These are phyloP conservation scores for Eulimnadia texana DNA, from an alignment of 1,140 invertebrate genomes.

Conservation along the genomic window DNA sequence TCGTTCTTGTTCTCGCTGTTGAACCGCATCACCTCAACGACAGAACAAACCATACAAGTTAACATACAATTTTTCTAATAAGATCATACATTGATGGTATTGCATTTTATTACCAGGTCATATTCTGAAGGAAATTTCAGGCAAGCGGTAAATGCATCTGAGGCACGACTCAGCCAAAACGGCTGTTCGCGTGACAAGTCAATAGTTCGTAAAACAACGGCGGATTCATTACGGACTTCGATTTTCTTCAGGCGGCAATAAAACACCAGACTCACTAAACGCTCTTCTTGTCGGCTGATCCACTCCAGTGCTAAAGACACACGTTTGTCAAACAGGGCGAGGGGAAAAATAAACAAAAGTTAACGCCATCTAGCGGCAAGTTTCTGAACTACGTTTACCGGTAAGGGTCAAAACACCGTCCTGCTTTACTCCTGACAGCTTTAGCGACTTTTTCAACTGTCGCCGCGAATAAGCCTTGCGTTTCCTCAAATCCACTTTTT, in stretches of 20 bases:
- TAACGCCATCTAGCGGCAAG: not conserved
- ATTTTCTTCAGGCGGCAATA: slow-evolving; percentile 23
- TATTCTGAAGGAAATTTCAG: slow-evolving; percentile 42
- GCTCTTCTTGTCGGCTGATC: slow-evolving; percentile 25
- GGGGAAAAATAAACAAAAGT: slow-evolving; percentile 13
- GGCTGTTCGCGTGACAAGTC: slow-evolving; percentile 22
- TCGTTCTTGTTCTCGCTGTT: slow-evolving; percentile 25
- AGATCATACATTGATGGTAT: no score
- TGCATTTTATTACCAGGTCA: slow-evolving; percentile 38
- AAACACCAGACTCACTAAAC: slow-evolving; percentile 32
- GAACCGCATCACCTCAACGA: slow-evolving; percentile 29
- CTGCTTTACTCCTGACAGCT: not conserved
- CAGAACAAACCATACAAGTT: no score
- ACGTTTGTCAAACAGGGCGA: no score
- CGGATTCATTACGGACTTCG: slow-evolving; percentile 25
- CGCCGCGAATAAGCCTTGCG: not conserved
- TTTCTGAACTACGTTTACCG: not conserved
- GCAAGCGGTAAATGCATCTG: slow-evolving; percentile 34
- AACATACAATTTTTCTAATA: no score
- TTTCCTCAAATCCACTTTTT: not conserved
- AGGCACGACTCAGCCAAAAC: slow-evolving; percentile 24
- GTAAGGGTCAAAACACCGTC: not conserved
- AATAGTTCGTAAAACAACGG: slow-evolving; percentile 27
- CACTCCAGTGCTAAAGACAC: slow-evolving; percentile 35
- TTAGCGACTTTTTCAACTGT: not conserved